phyloP scores from a whole-genome alignment of 2,113 vertebrate genomes.

The Pleuronectes platessa region DNA sequence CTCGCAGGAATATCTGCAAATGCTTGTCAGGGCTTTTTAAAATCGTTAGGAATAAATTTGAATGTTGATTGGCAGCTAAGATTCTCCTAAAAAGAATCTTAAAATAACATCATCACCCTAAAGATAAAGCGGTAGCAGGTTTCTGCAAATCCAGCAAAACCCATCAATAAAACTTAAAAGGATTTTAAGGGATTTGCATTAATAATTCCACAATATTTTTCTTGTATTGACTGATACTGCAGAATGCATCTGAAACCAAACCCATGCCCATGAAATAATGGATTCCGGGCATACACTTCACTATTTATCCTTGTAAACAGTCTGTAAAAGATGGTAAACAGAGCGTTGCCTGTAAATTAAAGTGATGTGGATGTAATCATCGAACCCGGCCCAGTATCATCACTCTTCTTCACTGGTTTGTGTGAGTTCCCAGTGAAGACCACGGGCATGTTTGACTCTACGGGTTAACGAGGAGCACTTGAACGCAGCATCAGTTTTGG shows the following conservation, averaged over 20 bases:
- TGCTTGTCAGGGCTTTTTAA: not conserved
- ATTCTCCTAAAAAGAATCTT: not conserved
- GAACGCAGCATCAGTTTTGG: slow-evolving; percentile 28
- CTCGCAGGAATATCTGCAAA: not conserved
- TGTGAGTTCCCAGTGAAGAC: not conserved
- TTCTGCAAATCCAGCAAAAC: not conserved
- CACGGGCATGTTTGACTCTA: slow-evolving; percentile 6
- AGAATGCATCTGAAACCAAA: no score
- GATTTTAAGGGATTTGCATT: no score
- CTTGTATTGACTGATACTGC: no score
- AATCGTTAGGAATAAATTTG: not conserved
- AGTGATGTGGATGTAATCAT: not conserved
- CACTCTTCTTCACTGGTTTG: no score
- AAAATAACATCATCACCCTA: not conserved
- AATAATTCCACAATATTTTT: no score
- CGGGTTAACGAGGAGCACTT: slow-evolving; percentile 9
- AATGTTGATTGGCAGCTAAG: not conserved
- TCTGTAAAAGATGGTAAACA: not conserved
- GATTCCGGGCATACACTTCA: not conserved
- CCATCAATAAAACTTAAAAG: no score
- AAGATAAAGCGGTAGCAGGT: not conserved
- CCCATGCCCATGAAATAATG: not conserved
- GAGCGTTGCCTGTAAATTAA: not conserved
- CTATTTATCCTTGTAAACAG: not conserved
- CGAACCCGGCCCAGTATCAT: no score